Evolutionary conservation across 2,888 invertebrate species (phyloP), one percentile per base, ranked within the genome.

Genomic region (Hydrotaea diabolus): DNA sequence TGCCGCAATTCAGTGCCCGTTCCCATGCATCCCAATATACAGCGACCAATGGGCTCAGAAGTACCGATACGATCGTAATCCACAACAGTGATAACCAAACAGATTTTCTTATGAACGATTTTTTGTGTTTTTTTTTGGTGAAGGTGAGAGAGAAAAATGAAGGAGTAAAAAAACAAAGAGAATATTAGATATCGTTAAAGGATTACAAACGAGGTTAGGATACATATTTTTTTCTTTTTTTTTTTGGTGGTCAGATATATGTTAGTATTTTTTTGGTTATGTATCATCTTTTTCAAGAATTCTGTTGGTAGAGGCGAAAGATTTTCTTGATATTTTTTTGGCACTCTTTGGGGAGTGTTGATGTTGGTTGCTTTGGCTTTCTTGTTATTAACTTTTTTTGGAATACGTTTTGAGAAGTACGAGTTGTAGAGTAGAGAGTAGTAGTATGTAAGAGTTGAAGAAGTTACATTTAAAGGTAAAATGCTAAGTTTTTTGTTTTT

Each of bases 61-160:
- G 99, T 99, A 87, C 99, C 99, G 93, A 99, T 99, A 93, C 99
- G 97, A 94, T 99, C 99, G 94, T 99, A 99, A 94, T 99, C 99
- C 93, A 99, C 99, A 92, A 99, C 99, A 86, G 99, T 99, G 91
- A 99, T 96, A 93, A 98, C 96, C 94, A 99, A 95, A 93, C 98
- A 97, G 92, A 99, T 99, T 97, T 99, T 99, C 99, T 99, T 85
- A 62, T 69, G 43, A 15, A 69, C 15, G 43, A 49, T 49, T 39
- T n/a, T n/a, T 59, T 39, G 13, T 39, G 9, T 39, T 4, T 36
- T 62, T 31, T 7, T n/a, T 21, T 19, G 62, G 46, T 73, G 23
- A n/a, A 26, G 7, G 2, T n/a, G 31, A 31, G 31, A n/a, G 3
- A 55, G 55, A 36, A 15, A 69, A 26, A 69, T 21, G 23, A 19